Evolutionary conservation across 2,888 invertebrate genomes (phyloP).

Genomic region (Zaprionus lineosus): DNA sequence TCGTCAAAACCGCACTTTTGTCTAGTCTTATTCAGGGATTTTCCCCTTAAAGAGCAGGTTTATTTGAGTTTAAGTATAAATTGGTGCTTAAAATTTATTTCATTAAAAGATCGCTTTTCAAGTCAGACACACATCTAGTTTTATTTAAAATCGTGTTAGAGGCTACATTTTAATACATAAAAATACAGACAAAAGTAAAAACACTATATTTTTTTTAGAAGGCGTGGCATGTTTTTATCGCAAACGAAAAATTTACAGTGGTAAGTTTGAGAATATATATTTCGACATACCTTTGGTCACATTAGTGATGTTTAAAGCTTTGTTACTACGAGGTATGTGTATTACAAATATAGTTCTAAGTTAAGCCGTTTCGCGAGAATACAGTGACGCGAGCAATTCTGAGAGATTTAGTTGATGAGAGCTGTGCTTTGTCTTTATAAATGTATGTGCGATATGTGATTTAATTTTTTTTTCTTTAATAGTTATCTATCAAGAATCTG

Average conservation of each 20-base stretch:
- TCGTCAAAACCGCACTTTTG: no score
- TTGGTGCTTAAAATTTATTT: neutral
- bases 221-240: slow-evolving; percentile 34
- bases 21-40: no score
- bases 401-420: no score
- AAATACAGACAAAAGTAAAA: slow-evolving; percentile 37
- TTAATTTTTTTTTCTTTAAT: slow-evolving; percentile 29
- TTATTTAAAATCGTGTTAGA: slow-evolving; percentile 48
- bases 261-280: slow-evolving; percentile 25
- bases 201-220: slow-evolving; percentile 42
- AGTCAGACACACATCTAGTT: slow-evolving; percentile 51
- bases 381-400: no score
- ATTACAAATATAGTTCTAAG: no score
- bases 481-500: slow-evolving; percentile 17
- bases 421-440: slow-evolving; percentile 10
- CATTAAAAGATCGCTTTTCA: slow-evolving; percentile 28
- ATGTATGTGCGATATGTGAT: slow-evolving; percentile 26
- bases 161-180: slow-evolving; percentile 42
- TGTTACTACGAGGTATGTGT: no score
- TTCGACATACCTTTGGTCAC: neutral
- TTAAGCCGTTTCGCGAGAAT: no score
- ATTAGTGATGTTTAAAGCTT: no score
- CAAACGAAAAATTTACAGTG: slow-evolving; percentile 58
- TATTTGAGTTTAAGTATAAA: no score
- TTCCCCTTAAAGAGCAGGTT: no score